Percentiles rank a stretch among this genome's conserved stretches.
phyloP scores from a whole-genome alignment of 1,140 invertebrate genomes.

The Lepidotrigona ventralis region DNA sequence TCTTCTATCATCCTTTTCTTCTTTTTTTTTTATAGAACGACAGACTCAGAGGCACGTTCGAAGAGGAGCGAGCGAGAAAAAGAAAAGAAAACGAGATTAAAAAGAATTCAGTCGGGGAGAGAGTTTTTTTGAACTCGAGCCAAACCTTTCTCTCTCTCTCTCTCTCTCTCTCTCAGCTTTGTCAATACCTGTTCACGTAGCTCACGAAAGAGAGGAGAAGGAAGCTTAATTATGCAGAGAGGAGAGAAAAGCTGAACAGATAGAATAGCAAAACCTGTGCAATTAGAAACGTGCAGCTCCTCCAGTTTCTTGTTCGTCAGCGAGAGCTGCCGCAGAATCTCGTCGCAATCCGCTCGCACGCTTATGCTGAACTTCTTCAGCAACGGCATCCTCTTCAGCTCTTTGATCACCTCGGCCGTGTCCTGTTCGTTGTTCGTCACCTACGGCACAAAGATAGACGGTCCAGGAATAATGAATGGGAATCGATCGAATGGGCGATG shows the following conservation, averaged over 20 bases:
- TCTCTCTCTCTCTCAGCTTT: neutral
- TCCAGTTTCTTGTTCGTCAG: conserved; percentile 66
- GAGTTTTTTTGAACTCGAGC: conserved; percentile 40
- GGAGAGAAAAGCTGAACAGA: neutral
- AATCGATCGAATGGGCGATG: neutral
- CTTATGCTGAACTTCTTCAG: conserved; percentile 60
- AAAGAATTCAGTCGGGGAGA: neutral
- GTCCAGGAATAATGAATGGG: neutral
- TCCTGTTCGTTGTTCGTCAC: conserved; percentile 53
- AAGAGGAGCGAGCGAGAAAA: neutral
- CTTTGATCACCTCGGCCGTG: conserved; percentile 60
- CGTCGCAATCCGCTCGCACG: conserved; percentile 62
- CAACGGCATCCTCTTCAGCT: conserved; percentile 69
- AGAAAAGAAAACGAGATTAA: neutral
- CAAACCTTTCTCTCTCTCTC: neutral
- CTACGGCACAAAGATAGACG: conserved; percentile 28
- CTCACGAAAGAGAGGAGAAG: neutral
- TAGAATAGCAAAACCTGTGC: conserved; percentile 54
- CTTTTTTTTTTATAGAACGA: neutral
- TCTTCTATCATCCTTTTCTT: conserved; percentile 1
- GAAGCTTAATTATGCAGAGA: conserved; percentile 4
- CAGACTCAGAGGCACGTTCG: neutral
- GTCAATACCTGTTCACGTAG: neutral
- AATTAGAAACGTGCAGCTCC: conserved; percentile 59
- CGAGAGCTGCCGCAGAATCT: conserved; percentile 69